phyloP scores from a whole-genome alignment of 1,140 invertebrate species.

The Papilio dardanus region DNA sequence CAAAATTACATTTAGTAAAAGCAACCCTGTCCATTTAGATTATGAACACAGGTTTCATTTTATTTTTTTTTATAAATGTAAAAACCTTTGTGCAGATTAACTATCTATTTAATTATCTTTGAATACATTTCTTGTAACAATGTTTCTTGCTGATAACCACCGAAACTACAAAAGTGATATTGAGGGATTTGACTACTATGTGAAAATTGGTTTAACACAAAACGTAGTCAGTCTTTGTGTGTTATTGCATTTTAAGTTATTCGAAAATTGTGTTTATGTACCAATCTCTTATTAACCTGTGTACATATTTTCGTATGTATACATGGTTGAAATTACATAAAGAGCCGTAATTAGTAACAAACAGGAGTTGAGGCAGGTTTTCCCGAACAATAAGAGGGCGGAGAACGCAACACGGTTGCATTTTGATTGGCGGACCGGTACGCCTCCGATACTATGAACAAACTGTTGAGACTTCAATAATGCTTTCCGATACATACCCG shows the following conservation, averaged over 20 bases:
- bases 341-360: not conserved
- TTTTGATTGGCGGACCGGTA: slow-evolving; percentile 35
- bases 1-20: slow-evolving; percentile 1
- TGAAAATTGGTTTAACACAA: too few relatives aligned
- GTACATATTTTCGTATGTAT: not conserved
- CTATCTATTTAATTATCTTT: too few relatives aligned
- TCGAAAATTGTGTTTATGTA: not conserved
- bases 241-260: not conserved
- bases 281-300: not conserved
- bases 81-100: not conserved
- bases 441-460: slow-evolving; percentile 31
- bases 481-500: not conserved
- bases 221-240: not conserved
- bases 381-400: slow-evolving; percentile 36
- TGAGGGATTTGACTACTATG: too few relatives aligned
- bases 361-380: slow-evolving; percentile 32
- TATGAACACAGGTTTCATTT: not conserved
- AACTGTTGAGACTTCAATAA: slow-evolving; percentile 7
- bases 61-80: not conserved
- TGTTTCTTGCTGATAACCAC: too few relatives aligned
- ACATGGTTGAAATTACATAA: not conserved
- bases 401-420: slow-evolving; percentile 29
- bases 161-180: not conserved
- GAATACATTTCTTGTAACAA: too few relatives aligned
- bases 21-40: not conserved